Percentiles rank a stretch among this genome's conserved stretches.
Conservation (phyloP, 2,797 vertebrate genomes). For the Myotis vivesi region DNA sequence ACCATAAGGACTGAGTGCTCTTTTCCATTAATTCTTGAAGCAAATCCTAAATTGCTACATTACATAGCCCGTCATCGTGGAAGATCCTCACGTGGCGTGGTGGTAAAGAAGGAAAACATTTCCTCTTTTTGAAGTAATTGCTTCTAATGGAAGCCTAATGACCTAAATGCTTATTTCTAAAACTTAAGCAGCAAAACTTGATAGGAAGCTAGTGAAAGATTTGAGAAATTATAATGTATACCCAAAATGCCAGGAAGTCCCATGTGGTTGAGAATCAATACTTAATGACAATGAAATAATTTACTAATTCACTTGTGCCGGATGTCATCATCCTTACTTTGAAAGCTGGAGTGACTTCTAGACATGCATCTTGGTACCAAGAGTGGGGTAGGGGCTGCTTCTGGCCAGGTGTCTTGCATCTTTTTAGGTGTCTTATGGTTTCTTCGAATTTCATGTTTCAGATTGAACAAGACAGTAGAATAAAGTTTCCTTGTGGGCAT, state of each 20-base stretch:
- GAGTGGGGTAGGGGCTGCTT: neutral
- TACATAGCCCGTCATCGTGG: neutral
- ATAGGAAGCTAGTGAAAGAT: neutral
- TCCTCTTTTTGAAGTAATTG: constrained; percentile 51
- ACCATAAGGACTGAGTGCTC: neutral
- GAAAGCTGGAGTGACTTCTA: constrained; percentile 1
- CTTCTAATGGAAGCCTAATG: constrained; percentile 53
- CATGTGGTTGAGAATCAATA: constrained; percentile 46
- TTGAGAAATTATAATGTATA: constrained; percentile 42
- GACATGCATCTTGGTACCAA: neutral
- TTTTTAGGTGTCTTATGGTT: neutral
- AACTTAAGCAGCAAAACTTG: constrained; percentile 3
- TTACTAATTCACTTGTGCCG: constrained; percentile 5
- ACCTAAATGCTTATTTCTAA: constrained; percentile 3
- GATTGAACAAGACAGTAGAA: neutral
- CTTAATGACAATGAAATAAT: constrained; percentile 49
- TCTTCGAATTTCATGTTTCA: neutral
- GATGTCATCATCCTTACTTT: neutral
- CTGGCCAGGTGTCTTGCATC: neutral
- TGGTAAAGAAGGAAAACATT: neutral
- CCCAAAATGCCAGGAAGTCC: constrained; percentile 28
- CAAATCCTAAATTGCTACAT: neutral
- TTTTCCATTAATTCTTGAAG: constrained; percentile 39
- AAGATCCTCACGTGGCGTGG: neutral
- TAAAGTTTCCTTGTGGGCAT: neutral